A percentile compares a stretch with the other conserved stretches of the same genome.
Conservation (phyloP, 2,113 vertebrate species). For the Crotalus tigris region DNA sequence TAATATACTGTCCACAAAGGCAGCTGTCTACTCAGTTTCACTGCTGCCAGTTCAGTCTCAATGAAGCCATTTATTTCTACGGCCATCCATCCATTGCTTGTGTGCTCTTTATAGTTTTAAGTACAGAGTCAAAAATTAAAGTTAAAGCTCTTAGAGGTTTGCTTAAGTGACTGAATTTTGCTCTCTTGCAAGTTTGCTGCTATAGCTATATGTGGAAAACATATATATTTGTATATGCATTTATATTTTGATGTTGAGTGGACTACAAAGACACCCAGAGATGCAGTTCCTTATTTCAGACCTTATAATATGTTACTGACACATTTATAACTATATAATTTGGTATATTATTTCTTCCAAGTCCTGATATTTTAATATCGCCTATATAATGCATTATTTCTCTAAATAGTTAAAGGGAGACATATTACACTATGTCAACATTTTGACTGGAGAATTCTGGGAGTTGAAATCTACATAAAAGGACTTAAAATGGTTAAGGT, state of each 20-base stretch:
- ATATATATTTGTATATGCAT: not conserved
- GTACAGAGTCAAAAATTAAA: not conserved
- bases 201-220: not conserved
- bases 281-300: not conserved
- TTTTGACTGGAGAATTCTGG: not conserved
- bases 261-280: not conserved
- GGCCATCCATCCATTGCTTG: not conserved
- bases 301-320: not conserved
- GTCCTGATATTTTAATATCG: not conserved
- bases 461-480: not conserved
- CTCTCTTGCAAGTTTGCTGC: not conserved
- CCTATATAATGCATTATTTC: not conserved
- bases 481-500: not conserved
- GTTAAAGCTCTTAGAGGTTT: constrained; percentile 23
- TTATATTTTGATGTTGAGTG: not conserved
- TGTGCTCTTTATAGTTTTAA: not conserved
- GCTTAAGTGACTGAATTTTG: not conserved
- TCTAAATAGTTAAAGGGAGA: not conserved
- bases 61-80: not conserved
- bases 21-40: constrained; percentile 1
- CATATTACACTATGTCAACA: not conserved
- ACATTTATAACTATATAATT: not conserved
- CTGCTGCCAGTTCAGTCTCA: not conserved
- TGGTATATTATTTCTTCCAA: not conserved
- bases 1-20: not conserved